Evolutionary conservation across 2,797 vertebrate genomes (phyloP).

Genomic region (Premnoplex brunnescens): DNA sequence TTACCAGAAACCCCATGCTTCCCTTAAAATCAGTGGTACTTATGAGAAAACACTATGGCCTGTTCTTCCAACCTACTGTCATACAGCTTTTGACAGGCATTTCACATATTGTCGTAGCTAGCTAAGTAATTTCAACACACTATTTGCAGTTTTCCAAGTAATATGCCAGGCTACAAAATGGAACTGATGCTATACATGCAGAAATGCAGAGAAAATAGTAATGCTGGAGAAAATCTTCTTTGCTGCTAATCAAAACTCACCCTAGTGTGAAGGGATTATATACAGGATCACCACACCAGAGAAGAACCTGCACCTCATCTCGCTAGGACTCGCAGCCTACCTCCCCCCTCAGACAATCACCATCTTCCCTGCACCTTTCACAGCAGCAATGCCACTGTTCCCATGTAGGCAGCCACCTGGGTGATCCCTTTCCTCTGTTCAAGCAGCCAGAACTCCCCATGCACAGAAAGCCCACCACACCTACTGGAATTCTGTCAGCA

Average conservation of each 20-base stretch:
- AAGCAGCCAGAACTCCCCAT: neutral
- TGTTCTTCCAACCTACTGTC: neutral
- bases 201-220: neutral
- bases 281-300: rapidly evolving
- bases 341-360: neutral
- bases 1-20: neutral
- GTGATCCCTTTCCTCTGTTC: neutral
- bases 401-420: rapidly evolving
- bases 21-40: neutral
- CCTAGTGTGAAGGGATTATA: neutral
- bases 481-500: neutral
- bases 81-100: neutral
- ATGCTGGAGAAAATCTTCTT: neutral
- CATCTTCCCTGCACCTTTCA: neutral
- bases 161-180: neutral
- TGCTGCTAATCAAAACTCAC: neutral
- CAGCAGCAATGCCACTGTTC: neutral
- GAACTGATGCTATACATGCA: neutral
- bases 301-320: neutral
- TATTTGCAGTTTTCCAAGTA: conserved; percentile 7
- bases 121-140: conserved; percentile 6
- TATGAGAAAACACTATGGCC: neutral
- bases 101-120: neutral
- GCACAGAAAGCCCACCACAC: neutral
- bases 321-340: rapidly evolving